Evolutionary conservation across 2,797 vertebrate genomes (phyloP).

Genomic region (Toxotes lorentzi): DNA sequence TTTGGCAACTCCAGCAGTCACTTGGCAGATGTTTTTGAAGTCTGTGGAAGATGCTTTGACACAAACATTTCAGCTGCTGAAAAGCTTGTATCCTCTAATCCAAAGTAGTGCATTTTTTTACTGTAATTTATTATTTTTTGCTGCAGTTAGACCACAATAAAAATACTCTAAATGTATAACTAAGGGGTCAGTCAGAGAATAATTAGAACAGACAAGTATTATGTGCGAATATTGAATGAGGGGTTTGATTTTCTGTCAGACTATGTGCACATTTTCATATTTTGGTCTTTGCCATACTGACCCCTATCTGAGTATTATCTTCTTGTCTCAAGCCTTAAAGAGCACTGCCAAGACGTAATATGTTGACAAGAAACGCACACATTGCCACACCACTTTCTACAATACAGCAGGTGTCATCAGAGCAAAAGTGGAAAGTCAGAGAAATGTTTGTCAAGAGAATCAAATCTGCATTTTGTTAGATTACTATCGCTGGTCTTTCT

Average conservation of each 20-base stretch:
- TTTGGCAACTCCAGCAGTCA: constrained; percentile 41
- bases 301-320: background rate
- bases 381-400: background rate
- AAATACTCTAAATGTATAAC: background rate
- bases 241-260: constrained; percentile 8
- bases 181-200: background rate
- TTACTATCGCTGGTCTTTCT: background rate
- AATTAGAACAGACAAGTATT: background rate
- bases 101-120: background rate
- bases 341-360: background rate
- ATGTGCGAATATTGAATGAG: background rate
- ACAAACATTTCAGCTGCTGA: constrained; percentile 32
- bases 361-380: background rate
- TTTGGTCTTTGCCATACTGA: background rate
- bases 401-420: background rate
- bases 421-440: background rate
- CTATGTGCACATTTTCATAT: background rate
- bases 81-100: constrained; percentile 12
- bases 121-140: background rate
- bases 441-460: background rate
- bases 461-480: background rate
- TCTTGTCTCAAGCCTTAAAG: too few species aligned
- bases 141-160: constrained; percentile 3
- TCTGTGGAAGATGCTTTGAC: constrained; percentile 26
- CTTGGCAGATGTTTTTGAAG: constrained; percentile 37